phyloP scores from a whole-genome alignment of 2,113 vertebrate species.

The Eulemur macaco region DNA sequence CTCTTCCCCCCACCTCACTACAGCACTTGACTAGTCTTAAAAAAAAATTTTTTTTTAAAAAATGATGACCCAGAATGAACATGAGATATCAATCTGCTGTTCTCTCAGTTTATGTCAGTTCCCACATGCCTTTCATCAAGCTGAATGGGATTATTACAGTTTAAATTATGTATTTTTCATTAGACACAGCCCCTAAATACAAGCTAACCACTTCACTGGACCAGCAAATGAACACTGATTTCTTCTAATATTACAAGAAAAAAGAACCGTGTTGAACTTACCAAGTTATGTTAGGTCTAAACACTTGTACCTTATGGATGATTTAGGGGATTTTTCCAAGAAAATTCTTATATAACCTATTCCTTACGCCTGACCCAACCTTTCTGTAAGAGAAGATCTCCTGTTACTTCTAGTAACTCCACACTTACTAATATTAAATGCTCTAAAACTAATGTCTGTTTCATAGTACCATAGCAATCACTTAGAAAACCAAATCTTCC shows the following conservation, averaged over 20 bases:
- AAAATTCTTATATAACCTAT: neutral
- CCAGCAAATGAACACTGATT: constrained; percentile 38
- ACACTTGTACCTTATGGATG: neutral
- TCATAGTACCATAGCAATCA: neutral
- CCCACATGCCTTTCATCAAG: neutral
- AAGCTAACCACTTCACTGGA: constrained; percentile 21
- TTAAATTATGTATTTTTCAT: constrained; percentile 36
- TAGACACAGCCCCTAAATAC: neutral
- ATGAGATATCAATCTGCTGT: neutral
- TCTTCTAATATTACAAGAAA: constrained; percentile 8
- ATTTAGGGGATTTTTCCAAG: constrained; percentile 17
- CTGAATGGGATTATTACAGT: constrained; percentile 30
- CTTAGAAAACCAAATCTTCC: constrained; percentile 37
- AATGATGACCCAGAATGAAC: neutral
- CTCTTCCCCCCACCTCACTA: too few species aligned
- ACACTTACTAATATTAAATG: constrained; percentile 8
- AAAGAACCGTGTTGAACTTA: constrained; percentile 12
- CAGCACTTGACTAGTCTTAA: too few species aligned
- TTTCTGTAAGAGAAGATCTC: neutral
- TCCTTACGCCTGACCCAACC: neutral
- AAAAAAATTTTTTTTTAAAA: neutral
- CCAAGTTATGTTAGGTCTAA: neutral
- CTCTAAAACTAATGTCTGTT: constrained; percentile 17
- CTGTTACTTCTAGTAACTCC: constrained; percentile 8
- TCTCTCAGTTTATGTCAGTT: constrained; percentile 29